Base-by-base conservation (phyloP, 2,797 vertebrate species). In the Bradypus variegatus region DNA sequence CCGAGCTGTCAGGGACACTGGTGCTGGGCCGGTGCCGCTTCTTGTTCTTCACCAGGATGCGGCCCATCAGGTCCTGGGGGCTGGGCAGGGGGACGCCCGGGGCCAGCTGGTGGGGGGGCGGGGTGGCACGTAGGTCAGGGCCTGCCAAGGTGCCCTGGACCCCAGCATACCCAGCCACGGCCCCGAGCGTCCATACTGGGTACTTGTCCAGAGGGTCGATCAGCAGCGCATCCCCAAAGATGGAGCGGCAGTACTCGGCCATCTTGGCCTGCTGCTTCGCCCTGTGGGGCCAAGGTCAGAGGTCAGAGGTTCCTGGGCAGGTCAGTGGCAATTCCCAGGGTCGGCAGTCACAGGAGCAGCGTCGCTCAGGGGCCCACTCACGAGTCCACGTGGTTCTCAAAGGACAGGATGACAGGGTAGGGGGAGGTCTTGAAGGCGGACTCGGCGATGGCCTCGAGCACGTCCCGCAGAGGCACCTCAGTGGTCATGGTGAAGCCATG, bases 401-500 rank as follows among this genome's bases (percentile, higher is more conserved):
- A 99, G 55, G 98, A 99, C 19, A 99, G 98, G 96, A 99, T 98
- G 94, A 99, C 90, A 0, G 98, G 98, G 93, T 98, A 99, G 0
- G 97, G 97, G 0, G 98, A 99, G 5, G 98, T 98, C 97, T 99
- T 99, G 95, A 99, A 99, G 1, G 98, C 98, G 0, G 98, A 98
- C 96, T 99, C 98, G 0, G 98, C 98, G 1, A 99, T 99, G 41
- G 98, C 98, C 95, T 99, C 98, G 0, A 99, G 98, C 89, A 99
- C 98, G 13, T 99, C 98, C 96, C 98, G 94, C n/a, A 95, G 89
- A 2, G 98, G 96, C 93, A 99, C 98, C 96, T 99, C 98, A 0
- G 98, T 99, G 88, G 98, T 99, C 98, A 99, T 99, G 94, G 98
- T 99, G 97, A 98, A 99, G 5, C 98, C 98, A 1, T 99, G 98